Percentiles rank a stretch among this genome's conserved stretches.
phyloP scores from a whole-genome alignment of 2,113 vertebrate species.

The Ramphastos sulfuratus region DNA sequence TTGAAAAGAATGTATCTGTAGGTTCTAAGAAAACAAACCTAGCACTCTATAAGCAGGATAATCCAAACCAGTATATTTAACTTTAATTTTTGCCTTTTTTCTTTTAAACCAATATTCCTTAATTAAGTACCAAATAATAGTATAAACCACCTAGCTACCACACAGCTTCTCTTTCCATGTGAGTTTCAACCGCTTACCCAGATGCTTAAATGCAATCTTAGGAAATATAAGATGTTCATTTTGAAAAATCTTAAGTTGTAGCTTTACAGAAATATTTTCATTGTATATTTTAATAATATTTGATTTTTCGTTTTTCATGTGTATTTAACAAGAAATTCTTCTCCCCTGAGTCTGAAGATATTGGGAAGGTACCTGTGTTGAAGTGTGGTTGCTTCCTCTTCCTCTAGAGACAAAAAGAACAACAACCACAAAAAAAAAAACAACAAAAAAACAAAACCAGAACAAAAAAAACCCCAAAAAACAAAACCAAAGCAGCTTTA shows the following conservation, averaged over 20 bases:
- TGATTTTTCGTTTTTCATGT: too few species aligned
- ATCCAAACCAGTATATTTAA: neutral
- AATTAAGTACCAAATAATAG: neutral
- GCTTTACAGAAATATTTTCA: neutral
- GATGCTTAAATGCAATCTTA: neutral
- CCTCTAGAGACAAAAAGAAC: too few species aligned
- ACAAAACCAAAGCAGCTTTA: neutral
- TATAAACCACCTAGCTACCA: neutral
- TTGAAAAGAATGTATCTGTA: neutral
- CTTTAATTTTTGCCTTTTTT: neutral
- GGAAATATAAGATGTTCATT: neutral
- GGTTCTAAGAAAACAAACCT: neutral
- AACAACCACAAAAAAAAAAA: neutral
- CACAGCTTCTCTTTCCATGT: neutral
- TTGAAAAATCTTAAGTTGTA: neutral
- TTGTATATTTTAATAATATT: neutral
- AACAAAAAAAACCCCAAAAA: neutral
- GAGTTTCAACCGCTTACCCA: neutral
- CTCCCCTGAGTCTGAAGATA: neutral
- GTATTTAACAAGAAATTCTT: neutral
- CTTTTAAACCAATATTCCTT: fast-evolving
- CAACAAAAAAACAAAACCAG: neutral
- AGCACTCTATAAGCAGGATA: neutral
- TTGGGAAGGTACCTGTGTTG: neutral
- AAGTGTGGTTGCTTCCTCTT: neutral